Evolutionary conservation across 2,113 vertebrate species (phyloP).

Genomic region (Cranoglanis bouderius): DNA sequence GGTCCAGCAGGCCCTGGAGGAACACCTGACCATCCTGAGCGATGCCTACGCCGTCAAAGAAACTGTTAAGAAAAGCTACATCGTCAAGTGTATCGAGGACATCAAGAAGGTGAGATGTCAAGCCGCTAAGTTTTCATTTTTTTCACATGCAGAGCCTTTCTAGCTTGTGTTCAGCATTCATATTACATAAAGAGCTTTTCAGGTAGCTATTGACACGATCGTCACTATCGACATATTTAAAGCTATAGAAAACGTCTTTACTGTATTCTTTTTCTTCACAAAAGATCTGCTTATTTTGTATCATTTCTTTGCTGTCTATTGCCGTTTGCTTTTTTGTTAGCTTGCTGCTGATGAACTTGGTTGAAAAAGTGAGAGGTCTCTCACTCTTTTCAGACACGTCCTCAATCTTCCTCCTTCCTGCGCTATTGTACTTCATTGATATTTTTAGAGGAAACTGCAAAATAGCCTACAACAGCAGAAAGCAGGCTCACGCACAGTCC

Average conservation of each 20-base stretch:
- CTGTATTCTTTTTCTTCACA: neutral
- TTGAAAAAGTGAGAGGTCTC: slow-evolving; percentile 16
- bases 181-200: neutral
- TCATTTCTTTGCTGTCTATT: neutral
- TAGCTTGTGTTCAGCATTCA: neutral
- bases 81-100: slow-evolving; percentile 98
- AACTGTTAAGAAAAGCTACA: slow-evolving; percentile 91
- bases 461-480: slow-evolving; percentile 9
- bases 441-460: slow-evolving; percentile 2
- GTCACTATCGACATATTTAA: neutral
- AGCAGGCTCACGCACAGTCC: neutral
- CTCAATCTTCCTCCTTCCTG: slow-evolving; percentile 11
- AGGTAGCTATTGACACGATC: neutral
- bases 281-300: neutral
- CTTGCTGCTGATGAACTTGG: slow-evolving; percentile 42
- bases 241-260: neutral
- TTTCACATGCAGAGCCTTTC: neutral
- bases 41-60: slow-evolving; percentile 98
- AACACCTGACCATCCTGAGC: slow-evolving; percentile 95
- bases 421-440: neutral
- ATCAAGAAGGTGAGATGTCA: slow-evolving; percentile 88
- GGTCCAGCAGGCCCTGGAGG: slow-evolving; percentile 94
- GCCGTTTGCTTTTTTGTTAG: neutral
- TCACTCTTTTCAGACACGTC: slow-evolving; percentile 9
- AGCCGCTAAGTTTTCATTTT: neutral